Evolutionary conservation across 2,888 invertebrate species (phyloP).

Genomic region (Pseudococcus viburni): DNA sequence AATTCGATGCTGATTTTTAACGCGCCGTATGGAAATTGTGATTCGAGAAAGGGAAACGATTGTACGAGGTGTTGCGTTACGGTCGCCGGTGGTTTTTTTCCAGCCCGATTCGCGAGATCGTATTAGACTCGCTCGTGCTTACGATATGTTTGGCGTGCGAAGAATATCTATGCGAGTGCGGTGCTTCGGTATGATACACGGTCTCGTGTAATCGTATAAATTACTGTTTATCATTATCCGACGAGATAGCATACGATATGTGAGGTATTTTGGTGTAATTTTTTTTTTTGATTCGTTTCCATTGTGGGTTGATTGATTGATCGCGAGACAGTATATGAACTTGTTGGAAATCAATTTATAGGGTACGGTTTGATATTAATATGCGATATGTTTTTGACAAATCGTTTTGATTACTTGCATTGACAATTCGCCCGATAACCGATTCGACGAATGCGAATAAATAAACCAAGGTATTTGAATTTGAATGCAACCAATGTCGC

Average conservation of each 20-base stretch:
- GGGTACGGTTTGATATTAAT: too few relatives aligned
- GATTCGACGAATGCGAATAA: too few relatives aligned
- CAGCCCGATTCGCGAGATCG: neutral
- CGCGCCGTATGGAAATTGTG: neutral
- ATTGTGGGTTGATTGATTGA: neutral
- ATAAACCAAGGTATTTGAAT: too few relatives aligned
- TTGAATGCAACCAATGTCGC: too few relatives aligned
- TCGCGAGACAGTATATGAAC: neutral
- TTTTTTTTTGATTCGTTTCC: neutral
- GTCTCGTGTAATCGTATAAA: slow-evolving; percentile 1
- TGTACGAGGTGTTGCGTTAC: neutral
- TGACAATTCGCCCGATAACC: too few relatives aligned
- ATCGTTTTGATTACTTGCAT: too few relatives aligned
- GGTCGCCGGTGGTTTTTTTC: neutral
- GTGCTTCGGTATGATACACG: neutral
- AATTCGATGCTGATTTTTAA: slow-evolving; percentile 31
- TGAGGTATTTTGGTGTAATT: neutral
- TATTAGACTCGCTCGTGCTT: slow-evolving; percentile 4
- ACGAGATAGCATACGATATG: neutral
- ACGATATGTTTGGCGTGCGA: neutral
- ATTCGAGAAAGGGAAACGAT: slow-evolving; percentile 27
- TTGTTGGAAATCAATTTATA: neutral
- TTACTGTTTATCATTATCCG: neutral
- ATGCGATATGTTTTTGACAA: too few relatives aligned
- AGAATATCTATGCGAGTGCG: neutral